These are phyloP conservation scores for Clepsis dumicolana DNA, from an alignment of 2,888 invertebrate species.

Conservation along the genomic window DNA sequence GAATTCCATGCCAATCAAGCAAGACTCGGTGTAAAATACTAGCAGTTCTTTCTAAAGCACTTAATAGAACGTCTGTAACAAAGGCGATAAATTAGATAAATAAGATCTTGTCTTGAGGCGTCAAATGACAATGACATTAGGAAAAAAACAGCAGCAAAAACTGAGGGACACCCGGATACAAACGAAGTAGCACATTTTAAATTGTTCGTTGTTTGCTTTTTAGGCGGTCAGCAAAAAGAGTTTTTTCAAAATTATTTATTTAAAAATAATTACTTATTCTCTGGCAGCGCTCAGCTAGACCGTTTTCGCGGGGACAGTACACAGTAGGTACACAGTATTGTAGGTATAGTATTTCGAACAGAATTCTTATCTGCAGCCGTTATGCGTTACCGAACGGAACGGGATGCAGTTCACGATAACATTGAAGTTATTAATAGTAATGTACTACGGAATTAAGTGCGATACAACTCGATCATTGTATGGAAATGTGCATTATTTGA, in stretches of 20 bases:
- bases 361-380: constrained; percentile 32
- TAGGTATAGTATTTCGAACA: constrained; percentile 6
- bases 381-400: constrained; percentile 34
- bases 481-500: constrained; percentile 26
- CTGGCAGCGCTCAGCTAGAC: background rate
- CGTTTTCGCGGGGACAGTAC: background rate
- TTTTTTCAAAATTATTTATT: too few species aligned
- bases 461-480: constrained; percentile 35
- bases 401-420: constrained; percentile 39
- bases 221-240: too few species aligned
- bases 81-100: constrained; percentile 6
- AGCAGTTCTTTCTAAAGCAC: background rate
- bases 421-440: constrained; percentile 38
- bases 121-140: constrained; percentile 2
- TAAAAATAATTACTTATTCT: too few species aligned
- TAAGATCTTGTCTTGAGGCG: constrained; percentile 6
- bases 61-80: background rate
- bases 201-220: background rate
- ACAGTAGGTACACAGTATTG: too few species aligned
- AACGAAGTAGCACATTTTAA: background rate
- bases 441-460: constrained; percentile 22
- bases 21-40: background rate
- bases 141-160: constrained; percentile 6
- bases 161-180: constrained; percentile 1
- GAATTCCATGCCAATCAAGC: background rate